Base-by-base conservation (phyloP, 2,888 invertebrate genomes). In the Drosophila anceps region DNA sequence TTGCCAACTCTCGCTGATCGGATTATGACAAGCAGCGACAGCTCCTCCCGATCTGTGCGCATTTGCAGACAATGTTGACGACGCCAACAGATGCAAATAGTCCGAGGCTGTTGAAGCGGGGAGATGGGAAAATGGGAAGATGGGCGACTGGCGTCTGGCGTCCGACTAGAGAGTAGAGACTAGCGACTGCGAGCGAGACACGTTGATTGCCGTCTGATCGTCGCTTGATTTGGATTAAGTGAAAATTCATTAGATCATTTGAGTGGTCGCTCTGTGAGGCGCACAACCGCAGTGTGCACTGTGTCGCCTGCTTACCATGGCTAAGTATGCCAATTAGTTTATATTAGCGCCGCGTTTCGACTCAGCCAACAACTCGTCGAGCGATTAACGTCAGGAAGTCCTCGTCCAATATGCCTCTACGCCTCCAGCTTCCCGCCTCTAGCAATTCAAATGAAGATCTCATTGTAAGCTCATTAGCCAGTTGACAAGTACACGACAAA, bases 21-120 rank as follows among this genome's bases (percentile, higher is more conserved):
- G 84, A 91, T 91, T 91, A 91, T 91, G 90, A 91, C 91, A 91
- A 79, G 86, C 88, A 84, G 79, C 85, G 85, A 57, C 62, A 64
- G 55, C 50, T 61, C 35, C 55, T 58, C 29, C 55, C 66, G 58
- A 41, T 41, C 65, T 63, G 24, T 12, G 64, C 58, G 62, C 72
- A 79, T 67, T 74, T 74, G 82, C 82, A 75, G 79, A 80, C 82
- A 78, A 66, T 77, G 77, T 74, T 80, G 90, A 86, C 80, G 85
- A 75, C 60, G 80, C 69, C 88, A 85, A 88, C 90, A 90, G 85
- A 90, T 88, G 83, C 88, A 75, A 62, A 61, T 43, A 18, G 57
- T 35, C 33, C 3, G 46, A 37, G 54, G 15, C 41, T 29, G 41
- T 37, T 31, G 27, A 24, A 4, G 13, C 55, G 55, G 62, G 55